phyloP scores from a whole-genome alignment of 2,797 vertebrate species.

The Periparus ater region DNA sequence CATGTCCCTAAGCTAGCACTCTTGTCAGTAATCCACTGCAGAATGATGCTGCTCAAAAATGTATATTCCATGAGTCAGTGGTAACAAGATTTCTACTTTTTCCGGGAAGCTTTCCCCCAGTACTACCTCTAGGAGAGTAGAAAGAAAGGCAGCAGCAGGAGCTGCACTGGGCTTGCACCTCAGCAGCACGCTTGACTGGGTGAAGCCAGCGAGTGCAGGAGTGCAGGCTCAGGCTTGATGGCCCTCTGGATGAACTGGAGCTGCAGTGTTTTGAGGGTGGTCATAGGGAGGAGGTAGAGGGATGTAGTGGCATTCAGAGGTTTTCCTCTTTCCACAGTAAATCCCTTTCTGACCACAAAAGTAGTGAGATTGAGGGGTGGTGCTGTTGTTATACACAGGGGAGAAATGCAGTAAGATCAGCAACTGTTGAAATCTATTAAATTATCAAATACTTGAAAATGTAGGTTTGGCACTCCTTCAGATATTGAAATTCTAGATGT shows the following conservation, averaged over 20 bases:
- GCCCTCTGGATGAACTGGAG: background rate
- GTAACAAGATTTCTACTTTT: background rate
- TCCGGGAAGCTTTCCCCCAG: background rate
- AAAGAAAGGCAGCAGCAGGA: background rate
- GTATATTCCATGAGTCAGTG: background rate
- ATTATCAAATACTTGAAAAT: background rate
- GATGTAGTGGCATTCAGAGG: background rate
- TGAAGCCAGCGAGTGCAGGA: background rate
- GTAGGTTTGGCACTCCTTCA: background rate
- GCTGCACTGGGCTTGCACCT: background rate
- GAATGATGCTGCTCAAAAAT: background rate
- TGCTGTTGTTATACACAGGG: background rate
- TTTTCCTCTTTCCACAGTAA: background rate
- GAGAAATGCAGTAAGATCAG: background rate
- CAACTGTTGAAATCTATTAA: background rate
- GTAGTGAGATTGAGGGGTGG: background rate
- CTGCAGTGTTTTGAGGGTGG: background rate
- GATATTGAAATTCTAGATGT: background rate
- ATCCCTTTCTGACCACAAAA: background rate
- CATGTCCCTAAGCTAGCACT: fast-evolving
- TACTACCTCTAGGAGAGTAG: background rate
- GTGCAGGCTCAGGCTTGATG: fast-evolving
- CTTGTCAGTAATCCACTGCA: background rate
- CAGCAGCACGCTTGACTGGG: fast-evolving
- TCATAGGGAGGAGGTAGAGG: background rate